Base-by-base conservation (phyloP, 2,888 invertebrate species). In the Belgica antarctica region DNA sequence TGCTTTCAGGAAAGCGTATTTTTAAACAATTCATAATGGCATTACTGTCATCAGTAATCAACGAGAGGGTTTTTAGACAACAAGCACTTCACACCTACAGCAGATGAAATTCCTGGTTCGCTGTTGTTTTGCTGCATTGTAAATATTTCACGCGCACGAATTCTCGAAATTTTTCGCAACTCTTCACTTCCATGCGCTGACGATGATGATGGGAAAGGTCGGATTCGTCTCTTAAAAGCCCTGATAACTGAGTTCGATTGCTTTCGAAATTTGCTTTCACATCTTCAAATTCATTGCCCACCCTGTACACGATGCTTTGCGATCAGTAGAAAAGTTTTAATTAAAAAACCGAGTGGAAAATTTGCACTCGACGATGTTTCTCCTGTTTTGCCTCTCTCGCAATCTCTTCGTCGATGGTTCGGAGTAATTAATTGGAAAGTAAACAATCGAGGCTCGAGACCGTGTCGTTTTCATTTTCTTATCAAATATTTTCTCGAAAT, bases 301-400 rank as follows among this genome's bases (percentile, higher is more conserved):
- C n/a, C n/a, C n/a, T n/a, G n/a, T n/a, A n/a, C n/a, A n/a, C n/a
- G n/a, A n/a, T n/a, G n/a, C 41, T 41, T 41, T 10, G 31, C 4
- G 10, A 31, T 4, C n/a, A 41, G n/a, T n/a, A 10, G 41, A 41
- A 41, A 41, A 15, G 12, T 41, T 41, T 41, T 41, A 41, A 41
- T 41, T 41, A 41, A 41, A 41, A 41, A n/a, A n/a, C 41, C 15
- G n/a, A 41, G 41, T 10, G 41, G n/a, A n/a, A 41, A n/a, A n/a
- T 10, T 41, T 5, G 41, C 10, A 12, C 34, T 34, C 34, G 34
- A 34, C 34, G 34, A 7, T 34, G n/a, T n/a, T n/a, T n/a, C n/a
- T n/a, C n/a, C n/a, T n/a, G n/a, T n/a, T n/a, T n/a, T n/a, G n/a
- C n/a, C n/a, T n/a, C n/a, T n/a, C n/a, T n/a, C n/a, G n/a, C n/a